phyloP scores from a whole-genome alignment of 2,797 vertebrate genomes.

The Chlorospingus flavigularis region DNA sequence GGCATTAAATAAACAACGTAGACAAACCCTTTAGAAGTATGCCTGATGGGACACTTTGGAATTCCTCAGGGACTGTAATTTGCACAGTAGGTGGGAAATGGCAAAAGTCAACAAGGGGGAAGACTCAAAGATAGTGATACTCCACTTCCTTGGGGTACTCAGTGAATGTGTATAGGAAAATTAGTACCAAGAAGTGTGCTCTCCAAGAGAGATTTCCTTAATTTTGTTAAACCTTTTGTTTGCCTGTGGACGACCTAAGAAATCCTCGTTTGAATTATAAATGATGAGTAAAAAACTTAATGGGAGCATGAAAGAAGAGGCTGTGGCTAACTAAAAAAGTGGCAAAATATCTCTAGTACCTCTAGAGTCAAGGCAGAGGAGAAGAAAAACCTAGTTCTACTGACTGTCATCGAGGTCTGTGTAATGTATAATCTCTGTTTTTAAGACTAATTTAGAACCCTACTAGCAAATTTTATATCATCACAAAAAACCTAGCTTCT shows the following conservation, averaged over 20 bases:
- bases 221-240: neutral
- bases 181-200: neutral
- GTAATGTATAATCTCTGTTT: neutral
- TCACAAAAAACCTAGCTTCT: neutral
- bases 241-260: neutral
- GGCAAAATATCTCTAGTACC: rapidly evolving
- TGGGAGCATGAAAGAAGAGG: neutral
- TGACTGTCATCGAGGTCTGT: neutral
- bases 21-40: neutral
- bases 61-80: neutral
- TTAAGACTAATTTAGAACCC: neutral
- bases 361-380: neutral
- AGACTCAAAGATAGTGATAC: neutral
- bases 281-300: neutral
- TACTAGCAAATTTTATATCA: neutral
- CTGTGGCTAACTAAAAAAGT: neutral
- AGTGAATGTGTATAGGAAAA: neutral
- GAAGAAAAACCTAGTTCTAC: neutral
- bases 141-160: neutral
- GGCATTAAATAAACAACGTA: neutral
- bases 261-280: neutral
- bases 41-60: neutral
- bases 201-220: neutral
- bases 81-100: neutral
- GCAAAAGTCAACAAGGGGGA: neutral